Evolutionary conservation across 2,113 vertebrate genomes (phyloP).

Genomic region (Emydocephalus ijimae): DNA sequence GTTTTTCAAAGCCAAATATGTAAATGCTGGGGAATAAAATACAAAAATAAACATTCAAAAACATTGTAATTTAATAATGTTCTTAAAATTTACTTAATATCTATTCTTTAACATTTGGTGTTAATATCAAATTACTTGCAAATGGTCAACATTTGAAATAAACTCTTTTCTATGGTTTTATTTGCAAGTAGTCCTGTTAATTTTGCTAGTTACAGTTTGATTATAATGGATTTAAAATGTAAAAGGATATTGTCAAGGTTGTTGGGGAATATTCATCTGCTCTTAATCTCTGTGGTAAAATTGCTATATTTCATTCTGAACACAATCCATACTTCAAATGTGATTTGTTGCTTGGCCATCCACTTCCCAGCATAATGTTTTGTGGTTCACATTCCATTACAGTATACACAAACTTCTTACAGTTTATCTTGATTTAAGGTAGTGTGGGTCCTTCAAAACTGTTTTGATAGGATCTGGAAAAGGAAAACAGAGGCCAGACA

Average conservation of each 20-base stretch:
- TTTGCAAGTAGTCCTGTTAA: slow-evolving; percentile 79
- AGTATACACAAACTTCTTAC: background rate
- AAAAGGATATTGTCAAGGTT: slow-evolving; percentile 67
- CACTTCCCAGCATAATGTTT: background rate
- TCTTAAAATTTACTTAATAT: slow-evolving; percentile 91
- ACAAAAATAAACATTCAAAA: slow-evolving; percentile 76
- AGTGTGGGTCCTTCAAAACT: background rate
- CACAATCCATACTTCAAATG: slow-evolving; percentile 21
- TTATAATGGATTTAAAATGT: slow-evolving; percentile 59
- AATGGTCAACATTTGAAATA: slow-evolving; percentile 92
- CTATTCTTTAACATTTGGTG: slow-evolving; percentile 97
- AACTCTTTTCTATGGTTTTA: slow-evolving; percentile 87
- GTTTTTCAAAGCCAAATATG: slow-evolving; percentile 97
- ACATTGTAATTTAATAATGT: slow-evolving; percentile 95
- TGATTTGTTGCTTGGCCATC: background rate
- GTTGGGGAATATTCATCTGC: slow-evolving; percentile 32
- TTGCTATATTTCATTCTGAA: slow-evolving; percentile 14
- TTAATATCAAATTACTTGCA: slow-evolving; percentile 91
- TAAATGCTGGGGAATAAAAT: slow-evolving; percentile 76
- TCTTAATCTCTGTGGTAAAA: slow-evolving; percentile 35
- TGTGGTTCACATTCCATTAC: background rate
- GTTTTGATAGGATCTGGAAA: background rate
- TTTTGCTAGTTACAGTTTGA: slow-evolving; percentile 73
- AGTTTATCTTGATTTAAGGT: background rate
- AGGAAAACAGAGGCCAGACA: slow-evolving; percentile 39